Conservation (phyloP, 2,888 invertebrate genomes). For the Podotricha telesiphe region DNA sequence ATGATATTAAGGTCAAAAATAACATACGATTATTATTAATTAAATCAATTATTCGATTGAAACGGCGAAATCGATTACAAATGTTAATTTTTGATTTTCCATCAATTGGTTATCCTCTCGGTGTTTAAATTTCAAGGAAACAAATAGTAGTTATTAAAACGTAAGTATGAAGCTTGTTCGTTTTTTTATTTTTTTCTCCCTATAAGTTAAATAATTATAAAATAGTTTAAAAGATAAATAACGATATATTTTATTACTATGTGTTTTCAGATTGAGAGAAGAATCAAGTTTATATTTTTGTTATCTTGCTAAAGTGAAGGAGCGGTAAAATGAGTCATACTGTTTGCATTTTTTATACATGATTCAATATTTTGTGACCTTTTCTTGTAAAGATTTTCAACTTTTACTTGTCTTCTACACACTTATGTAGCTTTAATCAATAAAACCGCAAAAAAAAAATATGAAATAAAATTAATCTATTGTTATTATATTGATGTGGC, state of each 20-base stretch:
- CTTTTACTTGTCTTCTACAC: constrained; percentile 44
- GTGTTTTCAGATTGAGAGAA: not conserved
- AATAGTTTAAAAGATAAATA: not conserved
- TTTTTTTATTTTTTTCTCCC: too few species aligned
- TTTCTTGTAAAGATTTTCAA: constrained; percentile 49
- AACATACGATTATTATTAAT: constrained; percentile 45
- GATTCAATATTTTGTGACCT: constrained; percentile 45
- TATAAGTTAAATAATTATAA: too few species aligned
- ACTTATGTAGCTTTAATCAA: not conserved
- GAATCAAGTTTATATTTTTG: constrained; percentile 6
- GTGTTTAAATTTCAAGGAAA: constrained; percentile 2
- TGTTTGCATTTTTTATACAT: constrained; percentile 44
- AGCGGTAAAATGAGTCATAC: constrained; percentile 37
- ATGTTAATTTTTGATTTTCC: constrained; percentile 28
- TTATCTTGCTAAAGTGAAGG: constrained; percentile 28
- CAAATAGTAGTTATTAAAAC: not conserved
- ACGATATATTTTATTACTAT: not conserved
- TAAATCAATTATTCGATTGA: constrained; percentile 53
- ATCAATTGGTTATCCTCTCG: constrained; percentile 3
- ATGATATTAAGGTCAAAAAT: constrained; percentile 11
- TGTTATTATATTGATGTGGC: not conserved
- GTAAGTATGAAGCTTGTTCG: not conserved
- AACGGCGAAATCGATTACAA: constrained; percentile 52
- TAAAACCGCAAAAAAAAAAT: constrained; percentile 20
- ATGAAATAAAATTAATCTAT: not conserved